phyloP scores from a whole-genome alignment of 2,113 vertebrate species.

The Cyphomyrus plagiostoma region DNA sequence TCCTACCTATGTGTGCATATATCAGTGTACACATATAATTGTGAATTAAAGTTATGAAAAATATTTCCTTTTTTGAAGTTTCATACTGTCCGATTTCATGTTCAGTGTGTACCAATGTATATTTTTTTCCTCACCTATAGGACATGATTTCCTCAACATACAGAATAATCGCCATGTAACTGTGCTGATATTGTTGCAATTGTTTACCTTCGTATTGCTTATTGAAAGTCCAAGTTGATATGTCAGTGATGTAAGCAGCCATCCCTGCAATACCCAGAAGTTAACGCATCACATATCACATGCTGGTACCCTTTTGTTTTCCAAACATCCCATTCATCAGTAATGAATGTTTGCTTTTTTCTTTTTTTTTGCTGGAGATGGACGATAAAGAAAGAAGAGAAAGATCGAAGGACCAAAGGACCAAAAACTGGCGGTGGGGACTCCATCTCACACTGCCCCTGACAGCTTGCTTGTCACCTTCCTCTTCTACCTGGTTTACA shows the following conservation, averaged over 20 bases:
- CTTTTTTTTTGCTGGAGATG: not conserved
- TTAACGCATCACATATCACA: not conserved
- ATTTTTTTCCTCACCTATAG: not conserved
- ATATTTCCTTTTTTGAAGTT: not conserved
- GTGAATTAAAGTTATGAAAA: not conserved
- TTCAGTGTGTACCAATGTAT: not conserved
- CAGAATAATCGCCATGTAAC: not conserved
- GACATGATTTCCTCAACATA: not conserved
- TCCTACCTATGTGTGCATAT: not conserved
- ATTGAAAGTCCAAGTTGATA: not conserved
- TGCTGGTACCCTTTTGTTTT: not conserved
- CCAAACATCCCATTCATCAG: not conserved
- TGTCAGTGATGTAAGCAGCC: not conserved
- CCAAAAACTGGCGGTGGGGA: no score
- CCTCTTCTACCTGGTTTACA: not conserved
- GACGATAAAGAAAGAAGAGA: not conserved
- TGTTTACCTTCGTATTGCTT: not conserved
- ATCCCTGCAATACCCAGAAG: not conserved
- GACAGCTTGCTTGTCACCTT: not conserved
- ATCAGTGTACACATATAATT: not conserved
- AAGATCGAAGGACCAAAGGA: not conserved
- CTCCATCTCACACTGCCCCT: not conserved
- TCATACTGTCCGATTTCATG: not conserved
- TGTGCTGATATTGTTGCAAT: not conserved
- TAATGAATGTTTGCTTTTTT: not conserved